Percentiles rank a stretch among this genome's conserved stretches.
phyloP scores from a whole-genome alignment of 1,140 invertebrate species.

The Apis laboriosa region DNA sequence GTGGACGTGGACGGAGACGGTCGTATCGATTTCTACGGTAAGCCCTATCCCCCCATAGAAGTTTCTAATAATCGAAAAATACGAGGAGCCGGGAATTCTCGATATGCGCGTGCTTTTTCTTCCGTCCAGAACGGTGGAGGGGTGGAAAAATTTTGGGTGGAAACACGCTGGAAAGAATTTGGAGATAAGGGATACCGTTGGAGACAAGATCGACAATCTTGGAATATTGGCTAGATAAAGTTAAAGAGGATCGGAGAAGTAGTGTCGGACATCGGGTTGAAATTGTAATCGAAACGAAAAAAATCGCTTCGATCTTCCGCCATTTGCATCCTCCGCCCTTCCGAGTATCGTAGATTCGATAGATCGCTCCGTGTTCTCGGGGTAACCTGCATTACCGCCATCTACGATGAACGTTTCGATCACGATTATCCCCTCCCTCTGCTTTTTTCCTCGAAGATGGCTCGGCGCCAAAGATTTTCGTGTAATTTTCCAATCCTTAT shows the following conservation, averaged over 20 bases:
- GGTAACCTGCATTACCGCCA: background rate
- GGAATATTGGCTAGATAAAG: too few relatives aligned
- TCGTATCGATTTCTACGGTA: conserved; percentile 93
- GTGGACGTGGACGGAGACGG: conserved; percentile 95
- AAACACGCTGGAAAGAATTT: background rate
- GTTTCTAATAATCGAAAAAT: conserved; percentile 28
- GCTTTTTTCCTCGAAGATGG: too few relatives aligned
- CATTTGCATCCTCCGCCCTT: background rate
- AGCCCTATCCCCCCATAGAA: conserved; percentile 58
- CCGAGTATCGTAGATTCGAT: too few relatives aligned
- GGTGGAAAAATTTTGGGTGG: background rate
- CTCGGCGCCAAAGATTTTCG: too few relatives aligned
- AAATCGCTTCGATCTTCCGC: background rate
- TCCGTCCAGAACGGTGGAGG: background rate
- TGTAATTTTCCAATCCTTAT: background rate
- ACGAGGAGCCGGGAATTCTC: background rate
- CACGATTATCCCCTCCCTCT: background rate
- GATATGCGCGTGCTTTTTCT: background rate
- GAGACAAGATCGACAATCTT: too few relatives aligned
- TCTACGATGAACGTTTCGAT: background rate
- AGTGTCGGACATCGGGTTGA: background rate
- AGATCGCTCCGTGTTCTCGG: too few relatives aligned
- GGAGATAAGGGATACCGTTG: too few relatives aligned
- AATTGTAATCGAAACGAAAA: background rate
- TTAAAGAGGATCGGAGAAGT: too few relatives aligned